Evolutionary conservation across 92 coral and sea anemone genomes (phyloP).

Genomic region (Palythoa heliodiscus): DNA sequence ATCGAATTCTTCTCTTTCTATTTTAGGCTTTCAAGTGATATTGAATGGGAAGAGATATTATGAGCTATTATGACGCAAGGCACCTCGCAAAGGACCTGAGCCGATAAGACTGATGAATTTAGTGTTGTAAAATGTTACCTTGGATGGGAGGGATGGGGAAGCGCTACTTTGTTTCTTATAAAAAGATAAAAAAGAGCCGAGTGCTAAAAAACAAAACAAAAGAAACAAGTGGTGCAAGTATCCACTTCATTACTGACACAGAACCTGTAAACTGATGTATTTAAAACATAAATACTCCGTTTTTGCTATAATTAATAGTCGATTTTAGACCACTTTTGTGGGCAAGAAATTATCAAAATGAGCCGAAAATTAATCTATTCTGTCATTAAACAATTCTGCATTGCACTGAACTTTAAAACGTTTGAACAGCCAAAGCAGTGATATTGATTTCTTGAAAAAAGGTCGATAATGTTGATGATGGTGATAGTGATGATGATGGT

Average conservation of each 20-base stretch:
- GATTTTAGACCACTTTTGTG: background rate
- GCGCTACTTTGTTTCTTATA: background rate
- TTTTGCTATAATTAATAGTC: no score
- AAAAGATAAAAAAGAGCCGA: background rate
- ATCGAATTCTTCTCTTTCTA: background rate
- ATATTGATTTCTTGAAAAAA: no score
- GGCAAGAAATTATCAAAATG: background rate
- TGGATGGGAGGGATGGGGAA: background rate
- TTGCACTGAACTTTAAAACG: no score
- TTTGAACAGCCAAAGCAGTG: no score
- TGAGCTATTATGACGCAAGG: background rate
- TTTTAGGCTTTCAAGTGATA: constrained; percentile 11
- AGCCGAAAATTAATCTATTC: no score
- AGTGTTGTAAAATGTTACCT: background rate
- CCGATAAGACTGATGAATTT: background rate
- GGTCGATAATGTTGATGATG: background rate
- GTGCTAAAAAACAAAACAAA: background rate
- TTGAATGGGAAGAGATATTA: background rate
- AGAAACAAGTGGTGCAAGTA: no score
- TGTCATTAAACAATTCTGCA: no score
- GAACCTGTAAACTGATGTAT: no score
- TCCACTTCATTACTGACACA: no score
- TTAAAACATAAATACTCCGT: no score
- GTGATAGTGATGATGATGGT: background rate
- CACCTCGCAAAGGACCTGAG: background rate